Percentiles rank a stretch among this genome's conserved stretches.
These are phyloP conservation scores for Amazona guildingii DNA, from an alignment of 2,113 vertebrate species.

Conservation along the genomic window DNA sequence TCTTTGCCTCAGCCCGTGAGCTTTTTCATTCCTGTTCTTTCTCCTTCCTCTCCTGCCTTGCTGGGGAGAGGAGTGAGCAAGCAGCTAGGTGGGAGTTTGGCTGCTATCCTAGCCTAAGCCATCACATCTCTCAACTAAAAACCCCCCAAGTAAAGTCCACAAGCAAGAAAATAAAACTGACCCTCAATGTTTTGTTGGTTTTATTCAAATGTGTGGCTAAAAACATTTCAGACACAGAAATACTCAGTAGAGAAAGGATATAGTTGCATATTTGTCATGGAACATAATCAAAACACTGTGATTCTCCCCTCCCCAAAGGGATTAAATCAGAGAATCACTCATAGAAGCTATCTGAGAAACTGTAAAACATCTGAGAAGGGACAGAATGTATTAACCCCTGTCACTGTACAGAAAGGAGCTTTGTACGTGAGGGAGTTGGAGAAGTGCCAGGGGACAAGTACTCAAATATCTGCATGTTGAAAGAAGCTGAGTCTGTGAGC, in stretches of 20 bases:
- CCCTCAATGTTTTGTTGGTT: background rate
- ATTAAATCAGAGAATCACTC: slow-evolving; percentile 11
- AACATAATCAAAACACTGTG: background rate
- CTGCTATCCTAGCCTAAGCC: background rate
- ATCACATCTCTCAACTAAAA: background rate
- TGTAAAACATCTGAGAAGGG: slow-evolving; percentile 41
- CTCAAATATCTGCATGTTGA: background rate
- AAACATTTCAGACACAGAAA: background rate
- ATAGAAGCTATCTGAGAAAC: slow-evolving; percentile 21
- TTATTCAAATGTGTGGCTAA: background rate
- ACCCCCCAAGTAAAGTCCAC: background rate
- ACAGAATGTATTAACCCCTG: slow-evolving; percentile 59
- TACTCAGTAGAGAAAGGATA: background rate
- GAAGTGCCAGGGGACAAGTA: slow-evolving; percentile 22
- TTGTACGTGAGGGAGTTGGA: slow-evolving; percentile 23
- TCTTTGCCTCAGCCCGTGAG: background rate
- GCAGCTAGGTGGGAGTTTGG: background rate
- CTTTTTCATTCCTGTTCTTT: background rate
- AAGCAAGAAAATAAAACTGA: background rate
- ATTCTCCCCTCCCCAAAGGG: background rate
- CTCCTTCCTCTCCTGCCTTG: background rate
- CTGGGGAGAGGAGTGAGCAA: background rate
- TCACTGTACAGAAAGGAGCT: slow-evolving; percentile 17
- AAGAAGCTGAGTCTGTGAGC: background rate
- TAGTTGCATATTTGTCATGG: background rate